phyloP scores from a whole-genome alignment of 2,797 vertebrate genomes.

The Gastrophryne carolinensis region DNA sequence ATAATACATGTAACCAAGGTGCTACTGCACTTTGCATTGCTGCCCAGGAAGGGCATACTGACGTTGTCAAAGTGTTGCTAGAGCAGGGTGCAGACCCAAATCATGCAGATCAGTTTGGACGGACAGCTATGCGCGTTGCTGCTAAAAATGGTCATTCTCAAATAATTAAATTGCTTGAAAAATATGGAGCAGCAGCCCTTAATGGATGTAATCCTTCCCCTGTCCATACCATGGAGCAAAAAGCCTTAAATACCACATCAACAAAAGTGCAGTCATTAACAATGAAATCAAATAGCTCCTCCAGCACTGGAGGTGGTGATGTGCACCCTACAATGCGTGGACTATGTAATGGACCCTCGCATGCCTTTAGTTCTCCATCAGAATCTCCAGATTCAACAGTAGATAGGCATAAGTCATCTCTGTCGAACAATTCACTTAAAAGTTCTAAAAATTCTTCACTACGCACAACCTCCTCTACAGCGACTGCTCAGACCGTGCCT shows the following conservation, averaged over 20 bases:
- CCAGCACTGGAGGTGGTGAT: constrained; percentile 90
- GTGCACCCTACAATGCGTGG: constrained; percentile 81
- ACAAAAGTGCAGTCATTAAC: constrained; percentile 91
- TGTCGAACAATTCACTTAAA: constrained; percentile 96
- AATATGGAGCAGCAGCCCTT: constrained; percentile 86
- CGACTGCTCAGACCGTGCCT: constrained; percentile 94
- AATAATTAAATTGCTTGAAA: constrained; percentile 93
- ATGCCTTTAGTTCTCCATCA: constrained; percentile 94
- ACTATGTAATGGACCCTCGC: constrained; percentile 84
- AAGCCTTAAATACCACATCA: constrained; percentile 76
- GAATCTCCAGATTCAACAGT: constrained; percentile 95
- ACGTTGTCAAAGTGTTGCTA: constrained; percentile 88
- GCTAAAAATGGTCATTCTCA: constrained; percentile 91
- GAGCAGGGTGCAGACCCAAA: constrained; percentile 94
- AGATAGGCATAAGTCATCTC: constrained; percentile 91
- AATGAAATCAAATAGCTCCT: constrained; percentile 93
- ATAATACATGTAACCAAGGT: constrained; percentile 96
- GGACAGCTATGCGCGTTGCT: constrained; percentile 96
- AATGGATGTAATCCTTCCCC: constrained; percentile 92
- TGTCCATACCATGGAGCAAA: constrained; percentile 93
- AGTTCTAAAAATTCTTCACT: constrained; percentile 97
- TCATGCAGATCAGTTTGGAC: constrained; percentile 95
- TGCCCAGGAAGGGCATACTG: constrained; percentile 94
- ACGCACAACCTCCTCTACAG: constrained; percentile 92
- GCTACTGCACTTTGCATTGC: constrained; percentile 97